Percentiles rank a stretch among this genome's conserved stretches.
phyloP scores from a whole-genome alignment of 2,888 invertebrate species.

The Melinaea marsaeus region DNA sequence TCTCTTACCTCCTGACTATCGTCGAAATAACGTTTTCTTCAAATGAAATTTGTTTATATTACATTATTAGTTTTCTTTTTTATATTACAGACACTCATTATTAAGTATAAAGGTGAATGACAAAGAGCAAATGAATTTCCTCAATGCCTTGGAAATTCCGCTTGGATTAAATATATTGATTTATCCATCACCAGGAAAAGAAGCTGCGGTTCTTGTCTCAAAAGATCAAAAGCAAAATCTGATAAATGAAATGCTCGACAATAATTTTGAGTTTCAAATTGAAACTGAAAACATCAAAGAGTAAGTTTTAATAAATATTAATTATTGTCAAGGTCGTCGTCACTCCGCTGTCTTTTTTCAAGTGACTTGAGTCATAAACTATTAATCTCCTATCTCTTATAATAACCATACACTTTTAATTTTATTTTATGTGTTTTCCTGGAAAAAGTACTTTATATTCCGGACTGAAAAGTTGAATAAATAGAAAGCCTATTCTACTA shows the following conservation, averaged over 20 bases:
- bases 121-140: slow-evolving; percentile 33
- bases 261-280: slow-evolving; percentile 43
- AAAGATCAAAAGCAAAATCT: slow-evolving; percentile 41
- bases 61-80: too few species aligned
- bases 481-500: too few species aligned
- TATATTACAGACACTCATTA: slow-evolving; percentile 40
- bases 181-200: slow-evolving; percentile 35
- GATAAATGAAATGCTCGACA: slow-evolving; percentile 42
- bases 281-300: slow-evolving; percentile 53
- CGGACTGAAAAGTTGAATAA: too few species aligned
- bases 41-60: background rate
- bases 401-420: too few species aligned
- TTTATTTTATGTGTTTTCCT: too few species aligned
- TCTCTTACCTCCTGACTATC: background rate
- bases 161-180: slow-evolving; percentile 50
- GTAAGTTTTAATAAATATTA: slow-evolving; percentile 37
- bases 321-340: too few species aligned
- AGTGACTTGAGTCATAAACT: too few species aligned
- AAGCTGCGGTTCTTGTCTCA: slow-evolving; percentile 43
- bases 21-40: background rate
- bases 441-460: too few species aligned
- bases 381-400: too few species aligned
- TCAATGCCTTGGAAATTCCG: slow-evolving; percentile 41
- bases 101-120: slow-evolving; percentile 36
- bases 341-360: too few species aligned